Evolutionary conservation across 2,113 vertebrate genomes (phyloP).

Genomic region (Nanorana parkeri): DNA sequence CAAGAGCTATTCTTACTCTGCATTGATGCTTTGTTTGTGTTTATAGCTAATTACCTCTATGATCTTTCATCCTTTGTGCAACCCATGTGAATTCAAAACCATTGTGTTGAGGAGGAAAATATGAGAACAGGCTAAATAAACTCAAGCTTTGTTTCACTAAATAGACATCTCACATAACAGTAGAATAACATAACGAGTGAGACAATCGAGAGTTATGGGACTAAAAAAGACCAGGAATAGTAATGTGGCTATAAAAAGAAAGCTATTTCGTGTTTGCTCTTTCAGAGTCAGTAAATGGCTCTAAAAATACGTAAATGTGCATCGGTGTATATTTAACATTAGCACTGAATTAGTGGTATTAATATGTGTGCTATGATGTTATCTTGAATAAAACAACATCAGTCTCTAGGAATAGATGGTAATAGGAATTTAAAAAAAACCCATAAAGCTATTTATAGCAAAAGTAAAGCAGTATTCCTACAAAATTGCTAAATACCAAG

Average conservation of each 20-base stretch:
- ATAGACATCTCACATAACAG: background rate
- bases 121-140: background rate
- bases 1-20: too few relatives aligned
- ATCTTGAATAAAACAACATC: background rate
- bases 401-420: background rate
- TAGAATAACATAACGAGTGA: background rate
- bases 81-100: background rate
- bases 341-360: background rate
- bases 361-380: background rate
- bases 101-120: background rate
- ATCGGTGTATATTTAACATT: background rate
- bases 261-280: constrained; percentile 27
- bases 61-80: background rate
- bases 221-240: constrained; percentile 19
- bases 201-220: background rate
- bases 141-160: background rate
- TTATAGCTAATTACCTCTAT: background rate
- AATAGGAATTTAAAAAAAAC: too few relatives aligned
- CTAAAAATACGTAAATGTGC: constrained; percentile 27
- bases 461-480: too few relatives aligned
- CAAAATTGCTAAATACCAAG: too few relatives aligned
- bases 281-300: background rate
- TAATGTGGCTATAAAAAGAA: constrained; percentile 25
- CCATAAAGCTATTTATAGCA: too few relatives aligned
- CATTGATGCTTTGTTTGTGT: too few relatives aligned